These are phyloP conservation scores for Hippoglossus stenolepis DNA, from an alignment of 2,113 vertebrate genomes.

Conservation along the genomic window DNA sequence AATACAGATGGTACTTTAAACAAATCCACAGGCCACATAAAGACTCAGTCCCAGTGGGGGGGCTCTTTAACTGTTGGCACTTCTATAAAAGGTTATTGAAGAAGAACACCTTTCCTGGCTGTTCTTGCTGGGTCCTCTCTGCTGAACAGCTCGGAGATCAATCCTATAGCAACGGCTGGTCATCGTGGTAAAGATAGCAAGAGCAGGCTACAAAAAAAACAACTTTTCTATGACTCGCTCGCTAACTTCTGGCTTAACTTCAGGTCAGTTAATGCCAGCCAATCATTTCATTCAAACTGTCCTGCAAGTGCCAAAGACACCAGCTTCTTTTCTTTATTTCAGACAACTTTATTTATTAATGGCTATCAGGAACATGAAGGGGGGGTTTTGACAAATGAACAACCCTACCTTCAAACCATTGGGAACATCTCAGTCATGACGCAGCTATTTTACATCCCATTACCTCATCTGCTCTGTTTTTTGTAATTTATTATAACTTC, in stretches of 20 bases:
- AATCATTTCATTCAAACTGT: no score
- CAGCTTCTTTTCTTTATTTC: no score
- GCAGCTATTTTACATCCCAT: constrained; percentile 20
- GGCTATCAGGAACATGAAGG: no score
- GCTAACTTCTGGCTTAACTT: no score
- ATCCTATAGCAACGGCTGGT: neutral
- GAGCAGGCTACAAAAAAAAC: no score
- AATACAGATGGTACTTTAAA: constrained; percentile 52
- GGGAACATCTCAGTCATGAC: neutral
- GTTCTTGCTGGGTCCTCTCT: neutral
- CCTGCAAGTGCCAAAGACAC: no score
- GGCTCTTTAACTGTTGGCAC: constrained; percentile 18
- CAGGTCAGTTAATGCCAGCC: no score
- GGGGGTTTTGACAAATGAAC: no score
- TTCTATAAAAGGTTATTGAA: constrained; percentile 39
- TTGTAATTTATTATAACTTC: constrained; percentile 24
- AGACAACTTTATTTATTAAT: no score
- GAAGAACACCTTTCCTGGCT: constrained; percentile 10
- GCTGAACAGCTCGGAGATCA: neutral
- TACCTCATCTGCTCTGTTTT: neutral
- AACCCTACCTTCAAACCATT: neutral
- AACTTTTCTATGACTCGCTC: no score
- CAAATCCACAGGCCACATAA: constrained; percentile 43
- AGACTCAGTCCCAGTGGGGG: neutral
- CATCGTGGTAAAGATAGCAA: no score